Percentiles rank a stretch among this genome's conserved stretches.
phyloP scores from a whole-genome alignment of 2,888 invertebrate species.

The Eilema depressum region DNA sequence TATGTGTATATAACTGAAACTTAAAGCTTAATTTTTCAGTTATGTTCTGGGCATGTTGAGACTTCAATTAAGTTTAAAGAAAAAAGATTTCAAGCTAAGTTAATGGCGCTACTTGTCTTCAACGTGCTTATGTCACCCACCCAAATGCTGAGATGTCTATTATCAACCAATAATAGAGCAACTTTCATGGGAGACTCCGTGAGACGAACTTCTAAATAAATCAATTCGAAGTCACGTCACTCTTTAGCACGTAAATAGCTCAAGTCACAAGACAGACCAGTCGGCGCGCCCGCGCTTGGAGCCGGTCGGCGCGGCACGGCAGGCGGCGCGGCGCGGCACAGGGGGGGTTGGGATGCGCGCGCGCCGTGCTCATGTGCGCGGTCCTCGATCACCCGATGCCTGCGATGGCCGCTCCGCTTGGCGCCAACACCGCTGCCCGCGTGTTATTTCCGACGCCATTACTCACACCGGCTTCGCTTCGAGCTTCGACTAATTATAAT shows the following conservation, averaged over 20 bases:
- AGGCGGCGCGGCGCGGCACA: constrained; percentile 39
- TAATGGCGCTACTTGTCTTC: background rate
- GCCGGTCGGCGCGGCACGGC: constrained; percentile 23
- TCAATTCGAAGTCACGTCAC: constrained; percentile 66
- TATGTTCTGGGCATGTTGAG: background rate
- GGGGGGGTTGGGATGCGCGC: constrained; percentile 51
- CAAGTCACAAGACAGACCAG: constrained; percentile 84
- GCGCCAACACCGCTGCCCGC: constrained; percentile 83
- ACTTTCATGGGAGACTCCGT: constrained; percentile 54
- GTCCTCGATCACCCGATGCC: constrained; percentile 39
- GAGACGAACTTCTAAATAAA: constrained; percentile 69
- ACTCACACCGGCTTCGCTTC: constrained; percentile 83
- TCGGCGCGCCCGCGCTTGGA: constrained; percentile 57
- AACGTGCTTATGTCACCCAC: background rate
- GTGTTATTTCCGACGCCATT: constrained; percentile 85
- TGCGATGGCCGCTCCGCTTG: constrained; percentile 75
- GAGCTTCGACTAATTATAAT: constrained; percentile 85
- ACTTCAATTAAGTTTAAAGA: background rate
- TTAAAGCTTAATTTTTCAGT: too few species aligned
- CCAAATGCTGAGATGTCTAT: background rate
- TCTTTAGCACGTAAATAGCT: constrained; percentile 70
- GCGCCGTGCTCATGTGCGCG: constrained; percentile 39
- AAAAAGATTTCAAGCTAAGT: background rate
- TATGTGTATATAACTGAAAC: too few species aligned
- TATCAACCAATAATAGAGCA: constrained; percentile 48